phyloP scores from a whole-genome alignment of 2,797 vertebrate species.

The Chelon labrosus region DNA sequence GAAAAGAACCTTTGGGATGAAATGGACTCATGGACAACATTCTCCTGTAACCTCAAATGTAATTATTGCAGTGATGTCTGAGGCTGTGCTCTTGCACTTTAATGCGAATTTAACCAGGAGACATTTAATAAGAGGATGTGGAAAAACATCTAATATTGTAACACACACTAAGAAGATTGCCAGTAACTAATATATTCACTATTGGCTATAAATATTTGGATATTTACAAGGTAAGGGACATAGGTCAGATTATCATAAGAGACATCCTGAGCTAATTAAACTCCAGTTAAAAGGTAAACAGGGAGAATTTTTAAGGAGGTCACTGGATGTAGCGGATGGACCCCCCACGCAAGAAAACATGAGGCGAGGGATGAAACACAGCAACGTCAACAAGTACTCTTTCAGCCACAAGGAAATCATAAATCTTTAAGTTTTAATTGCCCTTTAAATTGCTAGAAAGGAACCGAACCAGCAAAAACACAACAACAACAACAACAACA shows the following conservation, averaged over 20 bases:
- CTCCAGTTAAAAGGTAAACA: slow-evolving; percentile 19
- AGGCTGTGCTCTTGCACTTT: slow-evolving; percentile 4
- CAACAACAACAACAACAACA: slow-evolving; percentile 13
- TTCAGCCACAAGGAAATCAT: slow-evolving; percentile 54
- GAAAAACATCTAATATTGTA: slow-evolving; percentile 29
- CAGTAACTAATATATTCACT: slow-evolving; percentile 6
- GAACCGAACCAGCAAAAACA: slow-evolving; percentile 27
- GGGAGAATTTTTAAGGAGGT: slow-evolving; percentile 23
- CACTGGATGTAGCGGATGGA: slow-evolving; percentile 45
- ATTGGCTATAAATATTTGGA: slow-evolving; percentile 25
- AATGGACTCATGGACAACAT: slow-evolving; percentile 49
- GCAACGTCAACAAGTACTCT: slow-evolving; percentile 6
- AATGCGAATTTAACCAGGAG: too few species aligned
- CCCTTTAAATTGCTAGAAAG: slow-evolving; percentile 40
- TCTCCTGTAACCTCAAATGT: slow-evolving; percentile 42
- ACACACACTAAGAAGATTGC: neutral
- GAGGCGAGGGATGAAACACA: slow-evolving; percentile 45
- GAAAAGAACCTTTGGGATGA: slow-evolving; percentile 60
- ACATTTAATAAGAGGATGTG: slow-evolving; percentile 19
- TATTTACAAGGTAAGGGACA: slow-evolving; percentile 39
- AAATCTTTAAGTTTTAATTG: slow-evolving; percentile 50
- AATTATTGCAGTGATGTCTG: slow-evolving; percentile 42
- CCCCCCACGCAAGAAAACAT: slow-evolving; percentile 58
- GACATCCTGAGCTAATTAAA: slow-evolving; percentile 18
- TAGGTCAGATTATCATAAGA: slow-evolving; percentile 10